A percentile compares a stretch with the other conserved stretches of the same genome.
phyloP scores from a whole-genome alignment of 2,888 invertebrate genomes.

The Acleris literana region DNA sequence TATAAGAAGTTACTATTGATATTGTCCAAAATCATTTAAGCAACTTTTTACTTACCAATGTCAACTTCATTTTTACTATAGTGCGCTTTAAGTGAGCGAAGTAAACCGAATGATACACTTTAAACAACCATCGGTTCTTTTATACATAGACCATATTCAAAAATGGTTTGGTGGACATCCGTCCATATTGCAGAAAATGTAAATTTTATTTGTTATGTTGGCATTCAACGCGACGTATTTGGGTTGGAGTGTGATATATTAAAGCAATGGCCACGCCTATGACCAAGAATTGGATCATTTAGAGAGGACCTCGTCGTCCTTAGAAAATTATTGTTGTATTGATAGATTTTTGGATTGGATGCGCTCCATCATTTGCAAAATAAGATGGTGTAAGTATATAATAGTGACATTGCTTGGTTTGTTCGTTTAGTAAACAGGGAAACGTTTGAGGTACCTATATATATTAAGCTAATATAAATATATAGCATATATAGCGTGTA shows the following conservation, averaged over 20 bases:
- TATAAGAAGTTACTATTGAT: background rate
- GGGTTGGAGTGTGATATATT: conserved; percentile 65
- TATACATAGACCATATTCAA: conserved; percentile 70
- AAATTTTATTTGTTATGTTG: conserved; percentile 72
- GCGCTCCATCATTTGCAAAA: background rate
- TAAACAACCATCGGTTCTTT: conserved; percentile 58
- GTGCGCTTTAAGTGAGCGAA: conserved; percentile 48
- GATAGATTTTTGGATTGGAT: background rate
- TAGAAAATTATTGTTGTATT: conserved; percentile 20
- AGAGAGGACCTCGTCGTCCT: conserved; percentile 36
- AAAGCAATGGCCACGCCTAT: conserved; percentile 58
- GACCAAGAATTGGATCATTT: conserved; percentile 49
- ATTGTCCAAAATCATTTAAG: background rate
- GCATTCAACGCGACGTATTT: conserved; percentile 67
- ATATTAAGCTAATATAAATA: no score
- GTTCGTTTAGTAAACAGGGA: no score
- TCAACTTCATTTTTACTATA: conserved; percentile 64
- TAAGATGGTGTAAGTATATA: no score
- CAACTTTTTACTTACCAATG: conserved; percentile 62
- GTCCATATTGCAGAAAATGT: conserved; percentile 70
- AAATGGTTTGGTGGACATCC: conserved; percentile 70
- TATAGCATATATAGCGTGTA: no score
- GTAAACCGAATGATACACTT: conserved; percentile 63
- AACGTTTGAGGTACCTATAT: no score
- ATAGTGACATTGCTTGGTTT: no score